Percentiles rank a stretch among this genome's conserved stretches.
phyloP scores from a whole-genome alignment of 2,113 vertebrate species.

The Ranitomeya variabilis region DNA sequence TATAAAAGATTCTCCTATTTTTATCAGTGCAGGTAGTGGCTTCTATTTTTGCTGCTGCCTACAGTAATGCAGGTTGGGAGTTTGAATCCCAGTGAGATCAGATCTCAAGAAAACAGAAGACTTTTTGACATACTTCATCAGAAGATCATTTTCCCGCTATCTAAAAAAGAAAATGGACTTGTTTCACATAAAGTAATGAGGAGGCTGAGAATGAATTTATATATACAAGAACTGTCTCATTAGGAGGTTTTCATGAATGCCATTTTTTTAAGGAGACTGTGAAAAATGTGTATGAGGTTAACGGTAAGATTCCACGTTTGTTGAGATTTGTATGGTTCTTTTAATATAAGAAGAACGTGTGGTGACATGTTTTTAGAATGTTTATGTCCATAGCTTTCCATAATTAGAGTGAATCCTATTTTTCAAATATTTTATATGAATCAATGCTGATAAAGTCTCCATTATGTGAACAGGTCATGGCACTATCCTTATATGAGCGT shows the following conservation, averaged over 20 bases:
- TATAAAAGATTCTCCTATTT: no score
- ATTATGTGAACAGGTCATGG: not conserved
- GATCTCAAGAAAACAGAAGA: no score
- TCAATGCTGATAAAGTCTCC: not conserved
- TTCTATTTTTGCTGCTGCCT: no score
- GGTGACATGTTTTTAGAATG: not conserved
- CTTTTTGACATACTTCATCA: no score
- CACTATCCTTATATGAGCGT: not conserved
- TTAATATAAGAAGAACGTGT: not conserved
- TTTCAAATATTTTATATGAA: not conserved
- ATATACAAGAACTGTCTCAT: not conserved
- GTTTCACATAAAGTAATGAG: not conserved
- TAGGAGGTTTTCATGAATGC: not conserved
- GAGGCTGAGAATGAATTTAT: not conserved
- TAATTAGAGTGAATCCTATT: not conserved
- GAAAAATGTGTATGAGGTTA: not conserved
- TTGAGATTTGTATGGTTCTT: not conserved
- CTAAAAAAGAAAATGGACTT: no score
- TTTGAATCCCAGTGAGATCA: no score
- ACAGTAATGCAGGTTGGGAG: no score
- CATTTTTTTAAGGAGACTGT: not conserved
- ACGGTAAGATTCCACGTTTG: not conserved
- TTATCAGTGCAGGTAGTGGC: no score
- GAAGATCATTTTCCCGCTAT: no score
- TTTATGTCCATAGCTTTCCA: not conserved